Base-by-base conservation (phyloP, 2,888 invertebrate genomes). In the Brachyptera putata region DNA sequence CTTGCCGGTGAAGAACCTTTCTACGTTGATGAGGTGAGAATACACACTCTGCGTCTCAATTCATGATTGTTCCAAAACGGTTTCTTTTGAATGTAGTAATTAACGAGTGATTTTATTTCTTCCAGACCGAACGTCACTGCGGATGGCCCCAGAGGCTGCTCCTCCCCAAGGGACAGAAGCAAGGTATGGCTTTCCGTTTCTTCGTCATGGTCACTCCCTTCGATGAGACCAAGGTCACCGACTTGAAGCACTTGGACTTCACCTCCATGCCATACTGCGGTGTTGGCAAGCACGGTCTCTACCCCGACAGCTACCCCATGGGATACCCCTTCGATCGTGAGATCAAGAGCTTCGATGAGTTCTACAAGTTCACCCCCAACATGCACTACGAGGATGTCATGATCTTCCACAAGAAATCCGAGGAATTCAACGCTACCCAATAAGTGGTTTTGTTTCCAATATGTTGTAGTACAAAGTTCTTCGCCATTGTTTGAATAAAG, bases 271-370 rank as follows among this genome's bases (percentile, higher is more conserved):
- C 65, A 53, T 75, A 77, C 56, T 77, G 80, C 61, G 79, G 77
- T 66, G 74, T 79, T 62, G 81, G 80, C 66, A 77, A 60, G 48
- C 58, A 57, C 43, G 57, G 57, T 11, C 18, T 53, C 53, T 53
- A 53, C 53, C 53, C 53, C 49, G 87, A 89, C 71, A 79, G 77
- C 66, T 79, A 80, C 71, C 80, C 87, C 48, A 77, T 84, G 69
- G 87, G 86, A 57, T 90, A 84, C 79, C 90, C 90, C 63, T 81
- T 89, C 71, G 88, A 90, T 71, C 84, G 86, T 66, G 75, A 76
- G 16, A 80, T 86, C 68, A 77, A 82, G 37, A 76, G 81, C 48
- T 18, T 30, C 50, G 26, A 50, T 30, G 26, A 50, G 30, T 50
- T 50, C 50, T 50, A 30, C 50, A 26, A 26, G 16, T 14, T 14